Evolutionary conservation across 2,113 vertebrate species (phyloP).

Genomic region (Regulus satrapa): DNA sequence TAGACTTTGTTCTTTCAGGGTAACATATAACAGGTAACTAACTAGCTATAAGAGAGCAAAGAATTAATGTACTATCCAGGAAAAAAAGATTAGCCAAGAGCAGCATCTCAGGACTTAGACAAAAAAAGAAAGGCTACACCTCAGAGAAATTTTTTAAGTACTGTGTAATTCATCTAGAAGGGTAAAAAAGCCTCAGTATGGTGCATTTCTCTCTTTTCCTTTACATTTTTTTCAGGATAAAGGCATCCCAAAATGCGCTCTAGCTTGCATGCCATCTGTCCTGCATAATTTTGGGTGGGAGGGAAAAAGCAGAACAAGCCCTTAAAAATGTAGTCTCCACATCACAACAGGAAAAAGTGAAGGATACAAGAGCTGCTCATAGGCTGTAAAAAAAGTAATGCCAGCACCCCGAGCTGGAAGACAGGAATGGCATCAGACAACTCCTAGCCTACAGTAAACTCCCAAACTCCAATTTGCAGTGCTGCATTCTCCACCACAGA

Average conservation of each 20-base stretch:
- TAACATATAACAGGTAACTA: neutral
- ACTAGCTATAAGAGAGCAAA: neutral
- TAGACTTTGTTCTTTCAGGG: neutral
- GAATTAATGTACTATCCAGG: neutral
- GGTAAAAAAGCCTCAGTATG: neutral
- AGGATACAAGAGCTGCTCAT: neutral
- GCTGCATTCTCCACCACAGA: neutral
- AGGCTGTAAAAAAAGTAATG: neutral
- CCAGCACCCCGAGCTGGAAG: neutral
- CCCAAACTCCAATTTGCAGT: neutral
- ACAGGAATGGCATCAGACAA: neutral
- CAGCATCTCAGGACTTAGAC: neutral
- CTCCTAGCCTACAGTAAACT: neutral
- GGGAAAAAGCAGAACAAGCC: neutral
- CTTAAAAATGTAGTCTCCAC: neutral
- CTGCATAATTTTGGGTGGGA: conserved; percentile 3
- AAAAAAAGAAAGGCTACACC: neutral
- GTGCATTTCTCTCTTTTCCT: neutral
- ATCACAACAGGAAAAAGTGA: neutral
- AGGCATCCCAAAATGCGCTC: neutral
- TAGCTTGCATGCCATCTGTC: conserved; percentile 26
- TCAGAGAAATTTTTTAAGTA: neutral
- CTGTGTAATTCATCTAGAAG: neutral
- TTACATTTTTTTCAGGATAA: neutral
- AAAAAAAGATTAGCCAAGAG: neutral